Conservation (phyloP, 1,140 invertebrate species). For the Drosophila funebris region DNA sequence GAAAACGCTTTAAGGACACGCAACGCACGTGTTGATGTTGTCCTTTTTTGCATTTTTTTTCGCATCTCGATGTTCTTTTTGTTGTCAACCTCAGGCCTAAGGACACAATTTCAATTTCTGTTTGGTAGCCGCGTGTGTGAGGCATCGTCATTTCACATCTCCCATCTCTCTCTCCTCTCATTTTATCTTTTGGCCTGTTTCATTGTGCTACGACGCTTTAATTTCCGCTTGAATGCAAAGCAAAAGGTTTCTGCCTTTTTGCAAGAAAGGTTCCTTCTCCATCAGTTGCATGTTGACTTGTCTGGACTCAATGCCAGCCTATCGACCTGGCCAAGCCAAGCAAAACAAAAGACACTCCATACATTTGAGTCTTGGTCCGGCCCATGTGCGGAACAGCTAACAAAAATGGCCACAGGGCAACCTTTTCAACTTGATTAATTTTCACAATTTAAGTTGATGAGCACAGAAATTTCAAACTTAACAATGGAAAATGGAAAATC, state of each 20-base stretch:
- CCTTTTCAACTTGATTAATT: constrained; percentile 81
- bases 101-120: constrained; percentile 68
- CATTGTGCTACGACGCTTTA: constrained; percentile 47
- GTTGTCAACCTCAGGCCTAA: constrained; percentile 48
- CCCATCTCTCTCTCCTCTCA: too few species aligned
- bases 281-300: constrained; percentile 61
- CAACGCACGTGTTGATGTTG: constrained; percentile 52
- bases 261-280: constrained; percentile 40
- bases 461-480: constrained; percentile 53
- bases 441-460: constrained; percentile 81
- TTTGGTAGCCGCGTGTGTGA: constrained; percentile 36
- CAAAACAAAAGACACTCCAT: constrained; percentile 60
- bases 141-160: constrained; percentile 4
- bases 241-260: constrained; percentile 56
- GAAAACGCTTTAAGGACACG: constrained; percentile 56
- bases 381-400: neutral
- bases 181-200: constrained; percentile 27
- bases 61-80: constrained; percentile 28
- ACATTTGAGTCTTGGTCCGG: constrained; percentile 1
- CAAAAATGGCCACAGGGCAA: constrained; percentile 45
- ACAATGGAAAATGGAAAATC: constrained; percentile 30
- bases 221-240: constrained; percentile 79
- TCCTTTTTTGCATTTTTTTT: constrained; percentile 35
- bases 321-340: constrained; percentile 46
- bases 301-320: neutral